phyloP scores from a whole-genome alignment of 2,888 invertebrate species.

The Syrphus vitripennis region DNA sequence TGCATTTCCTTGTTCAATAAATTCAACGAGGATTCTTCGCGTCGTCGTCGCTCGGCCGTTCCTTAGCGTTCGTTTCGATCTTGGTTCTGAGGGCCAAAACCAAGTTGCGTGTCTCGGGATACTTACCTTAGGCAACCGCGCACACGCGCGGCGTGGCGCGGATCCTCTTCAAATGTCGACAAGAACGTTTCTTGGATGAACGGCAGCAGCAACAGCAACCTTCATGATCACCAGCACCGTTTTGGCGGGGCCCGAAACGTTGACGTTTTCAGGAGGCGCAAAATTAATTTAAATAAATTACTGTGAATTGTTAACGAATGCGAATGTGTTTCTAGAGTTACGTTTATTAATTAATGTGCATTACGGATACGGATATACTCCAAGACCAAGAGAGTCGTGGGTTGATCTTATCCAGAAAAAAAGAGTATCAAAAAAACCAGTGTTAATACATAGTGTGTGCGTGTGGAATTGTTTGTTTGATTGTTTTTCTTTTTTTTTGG shows the following conservation, averaged over 20 bases:
- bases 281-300: slow-evolving; percentile 70
- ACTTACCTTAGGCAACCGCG: slow-evolving; percentile 56
- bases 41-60: neutral
- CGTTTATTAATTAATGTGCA: slow-evolving; percentile 66
- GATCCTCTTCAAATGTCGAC: slow-evolving; percentile 66
- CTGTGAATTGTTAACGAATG: slow-evolving; percentile 61
- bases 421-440: neutral
- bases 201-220: neutral
- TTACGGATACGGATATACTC: slow-evolving; percentile 32
- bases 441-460: neutral
- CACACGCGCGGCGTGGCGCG: slow-evolving; percentile 35
- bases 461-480: neutral
- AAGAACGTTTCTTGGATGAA: slow-evolving; percentile 49
- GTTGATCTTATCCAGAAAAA: slow-evolving; percentile 14
- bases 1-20: slow-evolving; percentile 67
- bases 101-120: slow-evolving; percentile 65
- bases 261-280: slow-evolving; percentile 44
- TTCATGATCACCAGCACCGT: slow-evolving; percentile 35
- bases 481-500: no score
- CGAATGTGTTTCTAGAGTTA: slow-evolving; percentile 49
- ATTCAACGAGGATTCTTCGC: slow-evolving; percentile 53
- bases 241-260: slow-evolving; percentile 16
- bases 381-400: slow-evolving; percentile 40
- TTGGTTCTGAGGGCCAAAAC: neutral
- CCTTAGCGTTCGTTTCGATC: neutral